Percentiles rank a stretch among this genome's conserved stretches.
These are phyloP conservation scores for Phalacrocorax aristotelis DNA, from an alignment of 2,113 vertebrate species.

Conservation along the genomic window DNA sequence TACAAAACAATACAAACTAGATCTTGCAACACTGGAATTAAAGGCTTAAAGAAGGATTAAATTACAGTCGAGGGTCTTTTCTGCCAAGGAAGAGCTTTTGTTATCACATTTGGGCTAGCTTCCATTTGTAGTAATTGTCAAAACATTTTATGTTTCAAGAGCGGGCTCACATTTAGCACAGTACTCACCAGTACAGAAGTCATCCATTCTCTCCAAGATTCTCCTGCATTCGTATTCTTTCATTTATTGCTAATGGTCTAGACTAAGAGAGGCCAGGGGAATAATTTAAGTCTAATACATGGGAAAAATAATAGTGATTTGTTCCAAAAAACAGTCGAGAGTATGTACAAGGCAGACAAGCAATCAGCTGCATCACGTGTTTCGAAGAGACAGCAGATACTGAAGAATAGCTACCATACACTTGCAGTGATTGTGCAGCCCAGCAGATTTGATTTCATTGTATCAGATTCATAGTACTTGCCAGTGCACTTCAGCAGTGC, in stretches of 20 bases:
- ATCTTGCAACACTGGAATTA: background rate
- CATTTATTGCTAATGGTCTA: background rate
- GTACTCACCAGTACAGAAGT: background rate
- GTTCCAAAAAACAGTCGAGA: background rate
- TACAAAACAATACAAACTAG: background rate
- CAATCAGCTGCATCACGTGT: background rate
- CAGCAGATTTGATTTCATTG: constrained; percentile 10
- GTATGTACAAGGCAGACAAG: background rate
- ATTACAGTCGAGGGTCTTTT: background rate
- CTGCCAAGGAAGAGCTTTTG: background rate
- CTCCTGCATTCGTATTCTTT: background rate
- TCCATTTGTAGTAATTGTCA: background rate
- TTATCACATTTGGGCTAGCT: background rate
- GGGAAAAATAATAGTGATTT: background rate
- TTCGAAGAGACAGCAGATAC: constrained; percentile 38
- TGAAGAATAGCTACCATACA: background rate
- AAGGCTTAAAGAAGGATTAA: background rate
- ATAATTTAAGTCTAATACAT: background rate
- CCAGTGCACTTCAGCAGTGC: constrained; percentile 16
- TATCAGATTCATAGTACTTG: background rate
- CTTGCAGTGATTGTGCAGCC: background rate
- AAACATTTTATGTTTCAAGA: background rate
- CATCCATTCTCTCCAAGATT: background rate
- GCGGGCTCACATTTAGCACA: background rate
- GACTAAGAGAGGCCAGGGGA: background rate